These are phyloP conservation scores for Scaptomyza hsui DNA, from an alignment of 1,140 invertebrate genomes.

Conservation along the genomic window DNA sequence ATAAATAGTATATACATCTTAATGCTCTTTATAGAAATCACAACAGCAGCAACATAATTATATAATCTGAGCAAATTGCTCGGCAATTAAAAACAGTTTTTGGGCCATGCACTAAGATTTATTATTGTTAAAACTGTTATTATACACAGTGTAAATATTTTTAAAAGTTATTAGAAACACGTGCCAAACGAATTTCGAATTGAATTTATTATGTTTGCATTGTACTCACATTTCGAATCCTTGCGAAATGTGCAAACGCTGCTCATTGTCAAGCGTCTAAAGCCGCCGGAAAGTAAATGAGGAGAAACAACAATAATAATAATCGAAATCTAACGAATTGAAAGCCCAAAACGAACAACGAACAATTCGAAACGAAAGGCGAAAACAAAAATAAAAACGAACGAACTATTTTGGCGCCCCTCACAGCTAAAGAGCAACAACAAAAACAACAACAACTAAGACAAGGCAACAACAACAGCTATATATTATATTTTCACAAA, in stretches of 20 bases:
- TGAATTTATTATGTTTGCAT: conserved; percentile 69
- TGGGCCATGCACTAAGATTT: neutral
- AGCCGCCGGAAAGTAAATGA: conserved; percentile 60
- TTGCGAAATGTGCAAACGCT: conserved; percentile 72
- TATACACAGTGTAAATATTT: neutral
- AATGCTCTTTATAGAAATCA: neutral
- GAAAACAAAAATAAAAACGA: conserved; percentile 56
- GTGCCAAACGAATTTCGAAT: conserved; percentile 42
- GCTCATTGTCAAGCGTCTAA: conserved; percentile 66
- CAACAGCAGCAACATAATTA: conserved; percentile 39
- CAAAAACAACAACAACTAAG: conserved; percentile 52
- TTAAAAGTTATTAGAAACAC: conserved; percentile 25
- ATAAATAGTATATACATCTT: conserved; percentile 13
- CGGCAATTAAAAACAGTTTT: conserved; percentile 35
- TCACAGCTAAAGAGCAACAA: conserved; percentile 6
- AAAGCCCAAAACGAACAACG: conserved; percentile 57
- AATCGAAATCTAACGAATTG: conserved; percentile 35
- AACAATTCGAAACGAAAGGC: conserved; percentile 56
- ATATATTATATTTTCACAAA: conserved; percentile 15
- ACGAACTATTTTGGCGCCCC: conserved; percentile 58
- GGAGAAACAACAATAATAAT: conserved; percentile 24
- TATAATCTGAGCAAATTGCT: conserved; percentile 48
- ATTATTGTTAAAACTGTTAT: conserved; percentile 18
- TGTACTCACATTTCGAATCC: conserved; percentile 65
- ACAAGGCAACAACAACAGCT: conserved; percentile 30